Percentiles rank a stretch among this genome's conserved stretches.
Conservation (phyloP, 2,888 invertebrate genomes). For the Gymnosoma rotundatum region DNA sequence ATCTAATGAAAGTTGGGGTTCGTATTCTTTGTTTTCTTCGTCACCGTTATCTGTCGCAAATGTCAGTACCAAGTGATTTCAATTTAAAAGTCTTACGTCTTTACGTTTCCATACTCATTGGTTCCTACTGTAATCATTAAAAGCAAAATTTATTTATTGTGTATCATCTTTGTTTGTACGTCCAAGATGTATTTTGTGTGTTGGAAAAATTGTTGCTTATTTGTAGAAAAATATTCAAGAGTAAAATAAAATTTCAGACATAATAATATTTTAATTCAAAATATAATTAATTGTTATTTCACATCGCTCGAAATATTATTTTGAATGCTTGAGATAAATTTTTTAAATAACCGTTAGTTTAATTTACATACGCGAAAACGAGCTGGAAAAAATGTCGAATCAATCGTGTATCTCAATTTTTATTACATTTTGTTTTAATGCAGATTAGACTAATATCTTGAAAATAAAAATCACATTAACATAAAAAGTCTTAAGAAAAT, state of each 20-base stretch:
- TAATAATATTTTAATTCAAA: background rate
- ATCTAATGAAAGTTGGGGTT: slow-evolving; percentile 81
- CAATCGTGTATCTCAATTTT: no score
- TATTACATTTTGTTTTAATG: background rate
- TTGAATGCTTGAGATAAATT: slow-evolving; percentile 45
- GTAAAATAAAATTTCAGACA: background rate
- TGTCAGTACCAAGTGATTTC: slow-evolving; percentile 18
- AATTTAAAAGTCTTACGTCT: slow-evolving; percentile 44
- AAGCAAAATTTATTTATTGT: slow-evolving; percentile 24
- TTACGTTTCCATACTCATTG: background rate
- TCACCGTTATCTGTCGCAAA: slow-evolving; percentile 20
- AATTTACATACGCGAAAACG: background rate
- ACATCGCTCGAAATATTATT: background rate
- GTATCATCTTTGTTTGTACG: slow-evolving; percentile 55
- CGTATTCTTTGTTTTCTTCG: slow-evolving; percentile 65
- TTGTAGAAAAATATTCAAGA: slow-evolving; percentile 30
- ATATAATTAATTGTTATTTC: background rate
- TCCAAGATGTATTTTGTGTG: slow-evolving; percentile 32
- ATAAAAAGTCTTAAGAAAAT: background rate
- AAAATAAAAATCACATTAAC: background rate
- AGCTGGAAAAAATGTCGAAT: no score
- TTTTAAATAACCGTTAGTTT: slow-evolving; percentile 21
- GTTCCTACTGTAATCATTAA: background rate
- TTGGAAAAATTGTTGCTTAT: background rate
- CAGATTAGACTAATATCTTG: background rate